A percentile compares a stretch with the other conserved stretches of the same genome.
phyloP scores from a whole-genome alignment of 2,888 invertebrate species.

The Cataglyphis altisquamis region DNA sequence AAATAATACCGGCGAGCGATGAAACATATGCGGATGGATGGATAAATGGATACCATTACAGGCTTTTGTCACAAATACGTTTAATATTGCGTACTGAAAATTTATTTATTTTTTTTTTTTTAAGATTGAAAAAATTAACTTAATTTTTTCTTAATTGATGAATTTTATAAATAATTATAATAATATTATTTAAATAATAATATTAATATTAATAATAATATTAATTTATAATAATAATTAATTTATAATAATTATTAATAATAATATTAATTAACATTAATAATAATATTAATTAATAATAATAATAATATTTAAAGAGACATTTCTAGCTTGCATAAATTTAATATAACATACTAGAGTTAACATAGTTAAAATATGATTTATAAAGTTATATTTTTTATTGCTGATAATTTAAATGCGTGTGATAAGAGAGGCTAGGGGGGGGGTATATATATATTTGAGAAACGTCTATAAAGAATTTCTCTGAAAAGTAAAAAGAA shows the following conservation, averaged over 20 bases:
- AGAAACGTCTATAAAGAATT: background rate
- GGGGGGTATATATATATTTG: background rate
- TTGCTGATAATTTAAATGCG: background rate
- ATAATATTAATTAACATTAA: too few relatives aligned
- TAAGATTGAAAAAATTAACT: background rate
- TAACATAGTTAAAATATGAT: background rate
- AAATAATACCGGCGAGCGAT: constrained; percentile 1
- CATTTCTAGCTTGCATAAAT: background rate
- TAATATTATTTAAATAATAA: background rate
- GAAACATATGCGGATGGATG: background rate
- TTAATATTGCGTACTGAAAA: background rate
- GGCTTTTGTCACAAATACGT: background rate
- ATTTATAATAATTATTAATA: too few relatives aligned
- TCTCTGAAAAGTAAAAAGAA: background rate
- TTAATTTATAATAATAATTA: too few relatives aligned
- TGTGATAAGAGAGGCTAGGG: background rate
- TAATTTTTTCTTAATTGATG: background rate
- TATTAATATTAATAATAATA: too few relatives aligned
- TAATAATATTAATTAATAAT: too few relatives aligned
- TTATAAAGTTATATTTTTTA: background rate
- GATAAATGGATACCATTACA: background rate
- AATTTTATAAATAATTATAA: background rate
- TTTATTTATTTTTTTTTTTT: background rate
- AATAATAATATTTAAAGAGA: background rate
- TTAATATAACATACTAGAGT: background rate